These are phyloP conservation scores for Neosilurus mollespiculum DNA, from an alignment of 2,797 vertebrate species.

Conservation along the genomic window DNA sequence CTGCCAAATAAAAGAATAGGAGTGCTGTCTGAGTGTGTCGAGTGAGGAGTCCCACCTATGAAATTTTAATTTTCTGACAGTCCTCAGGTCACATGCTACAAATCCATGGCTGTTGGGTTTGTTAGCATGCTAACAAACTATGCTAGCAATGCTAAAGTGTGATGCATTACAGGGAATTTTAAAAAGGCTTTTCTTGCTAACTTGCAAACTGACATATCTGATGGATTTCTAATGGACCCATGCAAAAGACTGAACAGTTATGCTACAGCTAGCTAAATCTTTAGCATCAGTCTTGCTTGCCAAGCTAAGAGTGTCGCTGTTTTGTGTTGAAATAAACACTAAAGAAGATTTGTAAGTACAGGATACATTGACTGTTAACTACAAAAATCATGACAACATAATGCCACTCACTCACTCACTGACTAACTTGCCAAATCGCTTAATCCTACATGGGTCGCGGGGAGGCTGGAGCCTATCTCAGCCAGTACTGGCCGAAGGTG, in stretches of 20 bases:
- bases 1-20: neutral
- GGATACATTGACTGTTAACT: neutral
- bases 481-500: too few species aligned
- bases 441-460: too few species aligned
- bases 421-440: too few species aligned
- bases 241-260: neutral
- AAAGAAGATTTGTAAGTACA: neutral
- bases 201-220: neutral
- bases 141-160: neutral
- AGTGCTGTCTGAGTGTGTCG: too few species aligned
- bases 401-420: too few species aligned
- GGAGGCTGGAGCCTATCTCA: too few species aligned
- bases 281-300: neutral
- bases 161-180: neutral
- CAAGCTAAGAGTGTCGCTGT: neutral
- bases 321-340: neutral
- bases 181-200: neutral
- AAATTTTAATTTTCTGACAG: too few species aligned
- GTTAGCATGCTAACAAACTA: too few species aligned
- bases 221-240: neutral
- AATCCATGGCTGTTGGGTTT: neutral
- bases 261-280: neutral
- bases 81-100: too few species aligned
- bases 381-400: too few species aligned
- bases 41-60: too few species aligned